phyloP scores from a whole-genome alignment of 2,888 invertebrate genomes.

The Galerucella calmariensis region DNA sequence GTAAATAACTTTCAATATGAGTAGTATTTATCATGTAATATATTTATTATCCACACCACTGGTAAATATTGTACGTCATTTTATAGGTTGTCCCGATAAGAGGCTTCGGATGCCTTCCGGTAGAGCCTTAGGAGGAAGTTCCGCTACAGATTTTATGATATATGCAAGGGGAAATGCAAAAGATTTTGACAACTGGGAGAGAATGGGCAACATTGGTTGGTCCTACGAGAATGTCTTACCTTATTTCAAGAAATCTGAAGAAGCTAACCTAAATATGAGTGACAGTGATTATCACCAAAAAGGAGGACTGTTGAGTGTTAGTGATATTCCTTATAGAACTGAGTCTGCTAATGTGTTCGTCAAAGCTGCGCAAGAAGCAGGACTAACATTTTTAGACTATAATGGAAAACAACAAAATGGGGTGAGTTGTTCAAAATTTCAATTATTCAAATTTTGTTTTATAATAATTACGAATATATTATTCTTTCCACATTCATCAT shows the following conservation, averaged over 20 bases:
- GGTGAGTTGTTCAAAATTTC: constrained; percentile 52
- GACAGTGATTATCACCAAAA: constrained; percentile 60
- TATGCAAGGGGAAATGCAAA: constrained; percentile 71
- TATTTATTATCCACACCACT: too few relatives aligned
- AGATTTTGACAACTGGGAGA: constrained; percentile 78
- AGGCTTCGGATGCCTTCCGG: constrained; percentile 67
- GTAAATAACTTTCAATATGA: too few relatives aligned
- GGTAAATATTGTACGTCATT: too few relatives aligned
- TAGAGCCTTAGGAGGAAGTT: constrained; percentile 69
- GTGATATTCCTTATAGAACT: constrained; percentile 63
- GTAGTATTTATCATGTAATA: too few relatives aligned
- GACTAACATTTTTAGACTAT: constrained; percentile 76
- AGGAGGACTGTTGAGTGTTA: constrained; percentile 61
- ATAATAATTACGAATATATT: too few relatives aligned
- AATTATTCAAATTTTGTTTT: neutral
- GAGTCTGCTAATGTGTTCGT: constrained; percentile 69
- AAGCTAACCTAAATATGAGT: constrained; percentile 53
- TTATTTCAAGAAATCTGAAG: constrained; percentile 62
- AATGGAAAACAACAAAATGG: constrained; percentile 74
- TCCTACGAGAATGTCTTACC: constrained; percentile 64
- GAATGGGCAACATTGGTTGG: constrained; percentile 71
- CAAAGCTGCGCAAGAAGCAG: constrained; percentile 73
- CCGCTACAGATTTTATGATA: constrained; percentile 67
- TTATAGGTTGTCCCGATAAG: constrained; percentile 59
- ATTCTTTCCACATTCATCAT: too few relatives aligned